Conservation (phyloP, 2,797 vertebrate genomes). For the Siniperca obscura region DNA sequence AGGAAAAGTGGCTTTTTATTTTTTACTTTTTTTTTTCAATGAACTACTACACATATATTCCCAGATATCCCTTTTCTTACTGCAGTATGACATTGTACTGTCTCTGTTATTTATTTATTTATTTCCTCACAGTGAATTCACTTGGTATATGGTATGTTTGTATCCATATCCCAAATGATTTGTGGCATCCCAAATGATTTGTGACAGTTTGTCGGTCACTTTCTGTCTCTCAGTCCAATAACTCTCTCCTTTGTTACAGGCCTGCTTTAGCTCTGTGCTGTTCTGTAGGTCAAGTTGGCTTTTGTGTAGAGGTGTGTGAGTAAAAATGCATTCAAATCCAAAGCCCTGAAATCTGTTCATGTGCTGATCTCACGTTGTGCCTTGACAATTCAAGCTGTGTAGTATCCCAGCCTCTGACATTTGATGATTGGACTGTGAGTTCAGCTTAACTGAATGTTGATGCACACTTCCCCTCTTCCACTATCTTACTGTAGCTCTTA, state of each 20-base stretch:
- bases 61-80: constrained; percentile 24
- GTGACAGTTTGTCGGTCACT: constrained; percentile 67
- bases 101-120: constrained; percentile 45
- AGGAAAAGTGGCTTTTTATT: background rate
- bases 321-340: constrained; percentile 99
- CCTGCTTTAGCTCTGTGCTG: constrained; percentile 84
- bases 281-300: constrained; percentile 86
- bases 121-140: constrained; percentile 54
- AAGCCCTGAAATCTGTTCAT: constrained; percentile 83
- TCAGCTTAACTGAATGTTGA: constrained; percentile 69
- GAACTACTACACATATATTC: background rate
- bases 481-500: constrained; percentile 50
- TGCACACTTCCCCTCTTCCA: constrained; percentile 45
- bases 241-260: constrained; percentile 86
- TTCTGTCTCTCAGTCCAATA: constrained; percentile 81
- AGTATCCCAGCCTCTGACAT: constrained; percentile 82
- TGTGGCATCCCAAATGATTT: constrained; percentile 66
- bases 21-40: no score
- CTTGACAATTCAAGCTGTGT: constrained; percentile 75
- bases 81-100: constrained; percentile 37
- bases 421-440: constrained; percentile 80
- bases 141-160: constrained; percentile 60
- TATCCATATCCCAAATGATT: constrained; percentile 69
- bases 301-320: constrained; percentile 96
- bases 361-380: constrained; percentile 77